Percentiles rank a stretch among this genome's conserved stretches.
Conservation (phyloP, 2,888 invertebrate species). For the Tenthredo scrophulariae region DNA sequence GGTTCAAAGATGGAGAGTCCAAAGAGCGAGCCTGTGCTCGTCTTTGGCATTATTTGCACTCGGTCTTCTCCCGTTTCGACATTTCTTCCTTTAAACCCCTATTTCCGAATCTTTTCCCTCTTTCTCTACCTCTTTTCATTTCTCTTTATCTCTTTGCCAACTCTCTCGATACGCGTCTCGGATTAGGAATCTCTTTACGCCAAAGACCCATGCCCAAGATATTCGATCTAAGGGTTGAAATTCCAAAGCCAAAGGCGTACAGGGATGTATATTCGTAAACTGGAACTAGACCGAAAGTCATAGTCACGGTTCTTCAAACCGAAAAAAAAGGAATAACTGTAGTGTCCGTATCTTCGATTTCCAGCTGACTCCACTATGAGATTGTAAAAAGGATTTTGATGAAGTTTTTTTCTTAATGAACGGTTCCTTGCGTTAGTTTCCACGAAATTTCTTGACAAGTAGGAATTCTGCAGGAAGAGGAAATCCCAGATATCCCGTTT, state of each 20-base stretch:
- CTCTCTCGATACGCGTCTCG: slow-evolving; percentile 27
- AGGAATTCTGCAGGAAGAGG: background rate
- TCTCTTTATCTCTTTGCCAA: background rate
- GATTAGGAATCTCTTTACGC: slow-evolving; percentile 26
- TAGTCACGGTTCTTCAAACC: background rate
- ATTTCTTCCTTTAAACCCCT: slow-evolving; percentile 11
- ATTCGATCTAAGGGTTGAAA: background rate
- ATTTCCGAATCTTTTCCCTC: background rate
- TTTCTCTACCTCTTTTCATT: background rate
- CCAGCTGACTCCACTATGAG: background rate
- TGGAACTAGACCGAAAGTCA: background rate
- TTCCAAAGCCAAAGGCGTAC: background rate
- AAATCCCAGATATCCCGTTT: slow-evolving; percentile 8
- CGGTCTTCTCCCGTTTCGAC: background rate
- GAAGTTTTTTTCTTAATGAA: background rate
- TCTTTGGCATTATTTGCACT: slow-evolving; percentile 20
- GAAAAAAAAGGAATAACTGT: background rate
- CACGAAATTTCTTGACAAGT: background rate
- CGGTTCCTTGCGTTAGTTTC: background rate
- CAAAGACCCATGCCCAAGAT: background rate
- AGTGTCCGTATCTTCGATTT: background rate
- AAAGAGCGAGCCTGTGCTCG: slow-evolving; percentile 25
- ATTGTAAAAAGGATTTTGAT: background rate
- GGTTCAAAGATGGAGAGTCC: slow-evolving; percentile 26
- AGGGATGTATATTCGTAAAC: background rate